These are phyloP conservation scores for Neoscelio sp. DNA, from an alignment of 2,888 invertebrate species.

Conservation along the genomic window DNA sequence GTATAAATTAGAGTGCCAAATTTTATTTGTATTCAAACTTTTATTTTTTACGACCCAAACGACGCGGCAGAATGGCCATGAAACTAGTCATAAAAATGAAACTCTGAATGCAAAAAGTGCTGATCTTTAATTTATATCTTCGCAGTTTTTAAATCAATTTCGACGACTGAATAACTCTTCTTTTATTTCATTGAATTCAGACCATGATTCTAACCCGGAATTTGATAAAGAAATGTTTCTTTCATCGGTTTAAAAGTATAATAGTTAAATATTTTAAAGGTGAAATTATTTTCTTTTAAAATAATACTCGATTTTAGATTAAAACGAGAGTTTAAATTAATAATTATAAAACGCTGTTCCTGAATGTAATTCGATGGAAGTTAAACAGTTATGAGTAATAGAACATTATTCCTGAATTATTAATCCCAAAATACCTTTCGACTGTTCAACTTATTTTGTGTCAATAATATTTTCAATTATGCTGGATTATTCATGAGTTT, in stretches of 20 bases:
- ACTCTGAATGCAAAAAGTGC: constrained; percentile 47
- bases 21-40: constrained; percentile 56
- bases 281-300: too few relatives aligned
- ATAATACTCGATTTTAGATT: too few relatives aligned
- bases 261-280: too few relatives aligned
- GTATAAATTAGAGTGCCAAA: constrained; percentile 29
- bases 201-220: too few relatives aligned
- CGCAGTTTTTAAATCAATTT: constrained; percentile 36
- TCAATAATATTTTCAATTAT: too few relatives aligned
- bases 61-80: constrained; percentile 32
- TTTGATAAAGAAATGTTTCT: too few relatives aligned
- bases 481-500: too few relatives aligned
- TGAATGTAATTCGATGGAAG: neutral
- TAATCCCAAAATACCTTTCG: constrained; percentile 8
- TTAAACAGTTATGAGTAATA: neutral
- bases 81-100: constrained; percentile 48
- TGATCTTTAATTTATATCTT: constrained; percentile 55
- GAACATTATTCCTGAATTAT: neutral
- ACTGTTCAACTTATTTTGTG: neutral
- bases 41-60: constrained; percentile 45
- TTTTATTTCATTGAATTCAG: too few relatives aligned
- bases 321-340: too few relatives aligned
- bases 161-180: too few relatives aligned
- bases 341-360: too few relatives aligned
- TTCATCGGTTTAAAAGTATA: too few relatives aligned